phyloP scores from a whole-genome alignment of 2,113 vertebrate species.

The Lagopus leucura region DNA sequence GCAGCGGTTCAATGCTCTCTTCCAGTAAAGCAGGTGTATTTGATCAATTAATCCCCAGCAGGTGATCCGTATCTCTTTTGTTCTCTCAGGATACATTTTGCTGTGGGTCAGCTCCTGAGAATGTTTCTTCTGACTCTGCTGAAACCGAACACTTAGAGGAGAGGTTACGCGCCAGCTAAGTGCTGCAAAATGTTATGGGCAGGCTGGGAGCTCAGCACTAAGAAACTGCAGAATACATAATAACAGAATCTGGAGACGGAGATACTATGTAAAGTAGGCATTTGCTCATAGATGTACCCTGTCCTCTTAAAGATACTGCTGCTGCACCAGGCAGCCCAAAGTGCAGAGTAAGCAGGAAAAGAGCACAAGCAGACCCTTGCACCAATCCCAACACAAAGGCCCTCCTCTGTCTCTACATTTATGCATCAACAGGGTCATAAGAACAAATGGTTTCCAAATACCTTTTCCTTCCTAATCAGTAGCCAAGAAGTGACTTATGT shows the following conservation, averaged over 20 bases:
- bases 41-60: not conserved
- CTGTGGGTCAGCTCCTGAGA: not conserved
- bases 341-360: not conserved
- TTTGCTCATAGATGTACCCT: not conserved
- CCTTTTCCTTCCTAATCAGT: not conserved
- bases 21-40: not conserved
- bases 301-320: not conserved
- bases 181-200: not conserved
- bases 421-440: rapidly evolving
- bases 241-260: not conserved
- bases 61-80: not conserved
- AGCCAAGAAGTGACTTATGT: not conserved
- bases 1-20: not conserved
- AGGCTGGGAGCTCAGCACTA: not conserved
- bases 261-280: not conserved
- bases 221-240: not conserved
- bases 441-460: not conserved
- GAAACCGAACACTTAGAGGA: not conserved
- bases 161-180: not conserved
- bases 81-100: not conserved
- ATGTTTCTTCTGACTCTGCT: not conserved
- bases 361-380: not conserved
- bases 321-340: not conserved
- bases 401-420: not conserved
- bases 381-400: not conserved